phyloP scores from a whole-genome alignment of 2,888 invertebrate genomes.

The Diabrotica balteata region DNA sequence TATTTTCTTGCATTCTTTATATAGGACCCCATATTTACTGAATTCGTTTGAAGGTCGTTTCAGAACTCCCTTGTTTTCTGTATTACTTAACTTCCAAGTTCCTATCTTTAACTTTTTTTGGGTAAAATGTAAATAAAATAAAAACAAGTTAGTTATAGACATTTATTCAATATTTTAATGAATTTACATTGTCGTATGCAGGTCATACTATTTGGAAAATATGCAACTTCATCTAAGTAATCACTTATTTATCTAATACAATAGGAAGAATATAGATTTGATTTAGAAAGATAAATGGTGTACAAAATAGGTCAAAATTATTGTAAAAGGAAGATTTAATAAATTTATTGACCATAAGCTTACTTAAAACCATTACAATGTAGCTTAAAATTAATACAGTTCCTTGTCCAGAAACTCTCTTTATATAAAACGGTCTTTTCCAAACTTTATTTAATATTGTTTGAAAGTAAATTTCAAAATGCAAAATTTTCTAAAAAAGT shows the following conservation, averaged over 20 bases:
- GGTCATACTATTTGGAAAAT: conserved; percentile 46
- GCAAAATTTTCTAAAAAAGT: too few species aligned
- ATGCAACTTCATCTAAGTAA: conserved; percentile 39
- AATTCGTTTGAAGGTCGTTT: too few species aligned
- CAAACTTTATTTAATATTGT: too few species aligned
- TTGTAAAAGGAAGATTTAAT: conserved; percentile 7
- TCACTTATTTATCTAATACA: conserved; percentile 49
- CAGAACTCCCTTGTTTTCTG: too few species aligned
- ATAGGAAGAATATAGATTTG: conserved; percentile 57
- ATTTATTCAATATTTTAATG: conserved; percentile 51
- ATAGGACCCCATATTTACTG: too few species aligned
- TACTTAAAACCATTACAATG: not conserved
- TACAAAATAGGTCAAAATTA: conserved; percentile 12
- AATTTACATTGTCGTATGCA: conserved; percentile 49
- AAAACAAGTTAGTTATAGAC: conserved; percentile 42
- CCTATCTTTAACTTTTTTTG: not conserved
- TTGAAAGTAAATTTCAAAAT: too few species aligned
- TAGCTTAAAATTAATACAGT: too few species aligned
- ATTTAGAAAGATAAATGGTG: conserved; percentile 29
- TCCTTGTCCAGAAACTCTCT: too few species aligned
- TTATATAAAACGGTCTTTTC: too few species aligned
- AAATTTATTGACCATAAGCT: not conserved
- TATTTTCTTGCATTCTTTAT: too few species aligned
- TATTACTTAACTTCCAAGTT: too few species aligned
- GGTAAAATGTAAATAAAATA: not conserved